A percentile compares a stretch with the other conserved stretches of the same genome.
Conservation (phyloP, 2,888 invertebrate genomes). For the Xestia sexstrigata region DNA sequence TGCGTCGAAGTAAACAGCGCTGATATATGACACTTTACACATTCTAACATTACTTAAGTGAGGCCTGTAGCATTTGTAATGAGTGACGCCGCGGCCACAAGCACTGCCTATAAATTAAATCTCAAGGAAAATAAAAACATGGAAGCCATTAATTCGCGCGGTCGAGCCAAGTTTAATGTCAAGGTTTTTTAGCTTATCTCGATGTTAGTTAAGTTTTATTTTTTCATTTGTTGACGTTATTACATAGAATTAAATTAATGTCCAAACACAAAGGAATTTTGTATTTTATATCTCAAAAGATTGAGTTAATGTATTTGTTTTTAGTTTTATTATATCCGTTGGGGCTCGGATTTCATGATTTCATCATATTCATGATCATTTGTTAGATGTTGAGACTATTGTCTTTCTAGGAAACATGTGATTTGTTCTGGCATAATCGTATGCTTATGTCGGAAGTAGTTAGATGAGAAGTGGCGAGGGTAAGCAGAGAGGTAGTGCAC, state of each 20-base stretch:
- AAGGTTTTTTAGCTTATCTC: constrained; percentile 90
- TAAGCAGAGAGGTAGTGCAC: constrained; percentile 45
- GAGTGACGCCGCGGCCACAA: constrained; percentile 86
- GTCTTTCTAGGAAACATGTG: constrained; percentile 10
- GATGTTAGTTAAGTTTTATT: constrained; percentile 88
- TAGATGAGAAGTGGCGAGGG: constrained; percentile 13
- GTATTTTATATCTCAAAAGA: constrained; percentile 65
- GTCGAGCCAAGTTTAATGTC: constrained; percentile 90
- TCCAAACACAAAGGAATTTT: constrained; percentile 76
- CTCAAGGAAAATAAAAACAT: constrained; percentile 91
- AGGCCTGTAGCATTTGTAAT: constrained; percentile 86
- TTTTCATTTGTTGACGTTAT: constrained; percentile 85
- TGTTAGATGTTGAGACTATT: constrained; percentile 21
- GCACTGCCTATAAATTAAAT: constrained; percentile 89
- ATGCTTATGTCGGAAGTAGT: constrained; percentile 16
- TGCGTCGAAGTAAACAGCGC: constrained; percentile 81
- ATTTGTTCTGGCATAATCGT: neutral
- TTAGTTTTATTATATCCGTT: constrained; percentile 56
- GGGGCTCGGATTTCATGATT: constrained; percentile 44
- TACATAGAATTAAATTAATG: constrained; percentile 83
- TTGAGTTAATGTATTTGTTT: constrained; percentile 53
- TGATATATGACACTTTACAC: constrained; percentile 89
- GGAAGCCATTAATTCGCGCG: constrained; percentile 91
- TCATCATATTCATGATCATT: too few species aligned
- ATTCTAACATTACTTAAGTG: constrained; percentile 86